Evolutionary conservation across 2,888 invertebrate species (phyloP).

Genomic region (Opisthograptis luteolata): DNA sequence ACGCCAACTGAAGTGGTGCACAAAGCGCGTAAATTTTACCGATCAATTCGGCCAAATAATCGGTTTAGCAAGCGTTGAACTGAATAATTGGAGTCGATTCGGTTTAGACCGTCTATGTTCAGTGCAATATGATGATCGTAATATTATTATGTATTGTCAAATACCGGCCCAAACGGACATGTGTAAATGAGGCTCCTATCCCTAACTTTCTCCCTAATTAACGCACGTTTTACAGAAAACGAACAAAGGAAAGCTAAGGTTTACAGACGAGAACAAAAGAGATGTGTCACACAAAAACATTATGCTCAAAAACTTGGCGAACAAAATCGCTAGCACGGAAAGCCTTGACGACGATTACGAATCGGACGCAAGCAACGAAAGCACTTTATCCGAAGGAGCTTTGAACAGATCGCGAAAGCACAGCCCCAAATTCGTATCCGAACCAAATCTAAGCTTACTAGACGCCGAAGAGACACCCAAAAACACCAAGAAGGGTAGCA

Average conservation of each 20-base stretch:
- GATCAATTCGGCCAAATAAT: too few relatives aligned
- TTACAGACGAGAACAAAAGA: conserved; percentile 62
- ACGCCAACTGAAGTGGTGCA: too few relatives aligned
- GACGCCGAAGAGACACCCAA: conserved; percentile 75
- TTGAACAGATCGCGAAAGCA: conserved; percentile 61
- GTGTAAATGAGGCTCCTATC: conserved; percentile 37
- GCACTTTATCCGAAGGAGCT: conserved; percentile 75
- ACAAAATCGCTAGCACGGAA: conserved; percentile 73
- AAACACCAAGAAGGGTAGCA: conserved; percentile 63
- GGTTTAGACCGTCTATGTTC: too few relatives aligned
- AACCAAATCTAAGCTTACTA: conserved; percentile 73
- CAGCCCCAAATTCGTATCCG: conserved; percentile 79
- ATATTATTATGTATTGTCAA: too few relatives aligned
- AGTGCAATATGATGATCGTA: too few relatives aligned
- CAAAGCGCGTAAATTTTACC: too few relatives aligned
- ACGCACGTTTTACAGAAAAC: conserved; percentile 71
- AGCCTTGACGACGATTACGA: conserved; percentile 70
- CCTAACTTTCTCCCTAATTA: conserved; percentile 56
- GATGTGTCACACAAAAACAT: conserved; percentile 77
- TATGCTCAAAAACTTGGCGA: conserved; percentile 73
- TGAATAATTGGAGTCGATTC: too few relatives aligned
- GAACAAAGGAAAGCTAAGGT: conserved; percentile 66
- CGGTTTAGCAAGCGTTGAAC: too few relatives aligned
- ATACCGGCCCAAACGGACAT: not conserved
- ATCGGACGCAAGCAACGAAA: conserved; percentile 74